phyloP scores from a whole-genome alignment of 2,888 invertebrate genomes.

The Thereva nobilitata region DNA sequence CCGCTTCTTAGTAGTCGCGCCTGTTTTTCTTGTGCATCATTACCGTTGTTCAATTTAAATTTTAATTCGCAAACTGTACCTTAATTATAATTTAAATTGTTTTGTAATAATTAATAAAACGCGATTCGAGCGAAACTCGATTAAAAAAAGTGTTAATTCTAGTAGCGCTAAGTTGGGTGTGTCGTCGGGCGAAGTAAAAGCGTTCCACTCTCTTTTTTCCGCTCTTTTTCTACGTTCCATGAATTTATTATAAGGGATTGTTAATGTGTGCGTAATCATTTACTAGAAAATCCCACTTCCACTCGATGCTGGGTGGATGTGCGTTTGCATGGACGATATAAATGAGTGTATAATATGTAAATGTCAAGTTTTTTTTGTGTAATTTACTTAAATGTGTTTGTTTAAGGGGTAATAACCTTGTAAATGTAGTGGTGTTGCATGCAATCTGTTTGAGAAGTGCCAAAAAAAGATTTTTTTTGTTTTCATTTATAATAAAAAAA shows the following conservation, averaged over 20 bases:
- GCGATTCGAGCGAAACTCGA: neutral
- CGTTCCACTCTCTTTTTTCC: neutral
- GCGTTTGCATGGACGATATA: too few species aligned
- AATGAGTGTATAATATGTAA: too few species aligned
- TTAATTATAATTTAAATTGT: neutral
- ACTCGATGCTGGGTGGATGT: too few species aligned
- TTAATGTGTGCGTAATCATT: too few species aligned
- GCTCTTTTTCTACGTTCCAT: neutral
- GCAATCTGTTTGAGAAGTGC: conserved; percentile 25
- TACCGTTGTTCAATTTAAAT: conserved; percentile 9
- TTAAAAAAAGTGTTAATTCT: neutral
- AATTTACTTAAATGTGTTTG: conserved; percentile 2
- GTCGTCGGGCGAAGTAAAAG: conserved; percentile 4
- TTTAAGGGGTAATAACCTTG: conserved; percentile 1
- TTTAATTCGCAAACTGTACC: conserved; percentile 16
- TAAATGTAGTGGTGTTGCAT: conserved; percentile 3
- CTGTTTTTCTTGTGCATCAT: conserved; percentile 25
- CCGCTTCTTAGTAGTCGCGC: conserved; percentile 21
- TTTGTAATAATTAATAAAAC: neutral
- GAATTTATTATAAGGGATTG: too few species aligned
- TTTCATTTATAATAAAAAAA: neutral
- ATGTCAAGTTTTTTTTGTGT: neutral
- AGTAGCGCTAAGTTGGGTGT: conserved; percentile 25
- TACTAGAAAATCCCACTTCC: too few species aligned
- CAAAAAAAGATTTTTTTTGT: conserved; percentile 23